Evolutionary conservation across 2,113 vertebrate genomes (phyloP).

Genomic region (Oryzias javanicus): DNA sequence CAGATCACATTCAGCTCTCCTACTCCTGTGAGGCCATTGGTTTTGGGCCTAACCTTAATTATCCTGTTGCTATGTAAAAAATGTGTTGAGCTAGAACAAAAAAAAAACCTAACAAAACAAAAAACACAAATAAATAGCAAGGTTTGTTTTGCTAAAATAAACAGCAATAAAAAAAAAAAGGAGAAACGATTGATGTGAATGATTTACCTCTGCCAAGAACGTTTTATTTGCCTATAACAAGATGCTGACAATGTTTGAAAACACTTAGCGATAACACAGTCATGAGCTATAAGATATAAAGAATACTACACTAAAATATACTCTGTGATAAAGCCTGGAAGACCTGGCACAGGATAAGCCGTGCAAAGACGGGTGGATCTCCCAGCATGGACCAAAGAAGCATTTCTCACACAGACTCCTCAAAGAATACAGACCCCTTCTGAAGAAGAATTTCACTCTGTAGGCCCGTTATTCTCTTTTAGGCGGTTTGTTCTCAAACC

Average conservation of each 20-base stretch:
- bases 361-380: slow-evolving; percentile 34
- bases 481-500: slow-evolving; percentile 49
- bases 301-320: slow-evolving; percentile 12
- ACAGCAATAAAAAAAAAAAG: slow-evolving; percentile 1
- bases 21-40: not conserved
- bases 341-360: slow-evolving; percentile 26
- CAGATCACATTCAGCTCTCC: slow-evolving; percentile 4
- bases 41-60: not conserved
- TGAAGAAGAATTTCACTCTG: slow-evolving; percentile 47
- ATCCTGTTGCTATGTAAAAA: not conserved
- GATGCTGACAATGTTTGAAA: slow-evolving; percentile 18
- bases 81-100: not conserved
- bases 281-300: slow-evolving; percentile 24
- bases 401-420: slow-evolving; percentile 58
- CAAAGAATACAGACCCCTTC: slow-evolving; percentile 58
- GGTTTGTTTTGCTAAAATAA: not conserved
- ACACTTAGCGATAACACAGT: slow-evolving; percentile 11
- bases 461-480: slow-evolving; percentile 65
- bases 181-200: slow-evolving; percentile 13
- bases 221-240: slow-evolving; percentile 16
- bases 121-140: too few species aligned
- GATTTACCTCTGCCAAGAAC: not conserved
- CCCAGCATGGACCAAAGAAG: slow-evolving; percentile 50
- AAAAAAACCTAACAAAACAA: not conserved
- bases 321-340: slow-evolving; percentile 28